Percentiles rank a stretch among this genome's conserved stretches.
Evolutionary conservation across 2,113 vertebrate species (phyloP).

Genomic region (Chloebia gouldiae): DNA sequence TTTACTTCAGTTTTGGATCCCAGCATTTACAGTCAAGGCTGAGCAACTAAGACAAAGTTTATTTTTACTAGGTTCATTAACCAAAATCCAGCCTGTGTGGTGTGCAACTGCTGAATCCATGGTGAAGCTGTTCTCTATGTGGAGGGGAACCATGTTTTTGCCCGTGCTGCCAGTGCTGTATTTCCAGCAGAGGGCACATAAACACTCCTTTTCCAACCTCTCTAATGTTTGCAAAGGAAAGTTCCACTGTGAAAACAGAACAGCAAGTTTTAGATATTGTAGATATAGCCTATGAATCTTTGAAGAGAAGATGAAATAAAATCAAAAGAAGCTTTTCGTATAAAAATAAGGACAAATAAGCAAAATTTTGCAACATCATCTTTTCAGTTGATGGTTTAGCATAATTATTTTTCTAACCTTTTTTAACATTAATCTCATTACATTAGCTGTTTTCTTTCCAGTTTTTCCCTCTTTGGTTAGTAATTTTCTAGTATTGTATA

Average conservation of each 20-base stretch:
- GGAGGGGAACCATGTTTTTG: not conserved
- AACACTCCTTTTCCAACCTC: not conserved
- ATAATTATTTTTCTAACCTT: not conserved
- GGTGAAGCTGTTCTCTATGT: not conserved
- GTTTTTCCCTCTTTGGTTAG: not conserved
- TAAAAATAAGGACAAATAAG: not conserved
- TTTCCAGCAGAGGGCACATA: conserved; percentile 57
- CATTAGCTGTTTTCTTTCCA: conserved; percentile 9
- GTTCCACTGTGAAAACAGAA: not conserved
- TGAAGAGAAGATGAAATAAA: not conserved
- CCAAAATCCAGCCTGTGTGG: not conserved
- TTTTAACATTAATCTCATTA: not conserved
- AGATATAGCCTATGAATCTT: not conserved
- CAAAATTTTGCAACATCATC: not conserved
- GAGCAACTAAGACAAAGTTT: not conserved
- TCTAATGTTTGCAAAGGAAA: not conserved
- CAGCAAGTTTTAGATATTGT: not conserved
- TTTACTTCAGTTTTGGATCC: not conserved
- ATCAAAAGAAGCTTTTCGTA: not conserved
- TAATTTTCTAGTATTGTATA: conserved; percentile 15
- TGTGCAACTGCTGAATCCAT: not conserved
- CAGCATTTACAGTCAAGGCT: not conserved
- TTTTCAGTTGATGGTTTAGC: not conserved
- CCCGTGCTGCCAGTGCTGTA: not conserved
- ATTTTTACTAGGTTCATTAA: not conserved